These are phyloP conservation scores for Callinectes sapidus DNA, from an alignment of 2,888 invertebrate species.

Conservation along the genomic window DNA sequence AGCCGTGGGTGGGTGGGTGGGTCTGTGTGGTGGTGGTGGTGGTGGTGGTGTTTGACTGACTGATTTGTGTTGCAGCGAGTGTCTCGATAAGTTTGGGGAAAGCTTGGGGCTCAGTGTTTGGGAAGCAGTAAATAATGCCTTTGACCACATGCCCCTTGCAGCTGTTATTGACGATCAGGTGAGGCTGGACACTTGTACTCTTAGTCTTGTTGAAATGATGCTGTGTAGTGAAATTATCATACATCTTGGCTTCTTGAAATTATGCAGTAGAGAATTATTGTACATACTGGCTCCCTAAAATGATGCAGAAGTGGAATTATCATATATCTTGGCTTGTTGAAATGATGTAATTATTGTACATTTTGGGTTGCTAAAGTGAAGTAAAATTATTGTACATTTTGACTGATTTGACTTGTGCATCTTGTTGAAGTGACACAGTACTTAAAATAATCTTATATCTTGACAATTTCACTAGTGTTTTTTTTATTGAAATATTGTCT, in stretches of 20 bases:
- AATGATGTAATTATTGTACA: neutral
- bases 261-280: too few species aligned
- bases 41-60: neutral
- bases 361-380: too few species aligned
- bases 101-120: conserved; percentile 81
- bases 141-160: conserved; percentile 84
- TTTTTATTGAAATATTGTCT: too few species aligned
- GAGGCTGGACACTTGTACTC: conserved; percentile 62
- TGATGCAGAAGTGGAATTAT: too few species aligned
- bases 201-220: neutral
- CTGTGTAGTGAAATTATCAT: too few species aligned
- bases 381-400: too few species aligned
- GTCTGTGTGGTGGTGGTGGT: neutral
- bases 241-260: too few species aligned
- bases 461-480: too few species aligned
- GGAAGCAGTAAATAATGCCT: conserved; percentile 83
- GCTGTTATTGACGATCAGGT: conserved; percentile 85
- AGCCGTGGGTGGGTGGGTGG: neutral
- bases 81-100: conserved; percentile 83
- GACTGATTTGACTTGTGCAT: neutral
- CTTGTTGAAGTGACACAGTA: neutral
- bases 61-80: conserved; percentile 79
- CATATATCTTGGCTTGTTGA: neutral
- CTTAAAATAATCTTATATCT: too few species aligned
- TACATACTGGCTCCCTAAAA: too few species aligned